Conservation (phyloP, 2,797 vertebrate genomes). For the Micromesistius poutassou region DNA sequence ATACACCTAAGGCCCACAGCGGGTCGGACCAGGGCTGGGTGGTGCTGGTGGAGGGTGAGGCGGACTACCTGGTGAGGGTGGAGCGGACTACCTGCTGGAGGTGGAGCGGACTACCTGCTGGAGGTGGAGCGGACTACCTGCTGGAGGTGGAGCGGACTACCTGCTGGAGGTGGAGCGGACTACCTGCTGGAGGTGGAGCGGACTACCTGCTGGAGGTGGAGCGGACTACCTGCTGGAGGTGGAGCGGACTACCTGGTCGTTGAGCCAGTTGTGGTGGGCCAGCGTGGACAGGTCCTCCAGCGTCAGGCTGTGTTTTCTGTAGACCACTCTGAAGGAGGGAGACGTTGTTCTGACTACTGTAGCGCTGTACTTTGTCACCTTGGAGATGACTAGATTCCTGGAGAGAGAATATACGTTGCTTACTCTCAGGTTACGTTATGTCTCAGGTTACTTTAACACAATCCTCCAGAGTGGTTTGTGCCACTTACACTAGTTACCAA, state of each 20-base stretch:
- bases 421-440: too few relatives aligned
- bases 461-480: too few relatives aligned
- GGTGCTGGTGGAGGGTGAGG: not conserved
- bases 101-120: conserved; percentile 78
- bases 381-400: conserved; percentile 62
- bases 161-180: conserved; percentile 73
- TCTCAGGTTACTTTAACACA: too few relatives aligned
- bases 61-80: too few relatives aligned
- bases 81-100: conserved; percentile 78
- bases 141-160: conserved; percentile 63
- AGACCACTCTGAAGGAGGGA: conserved; percentile 85
- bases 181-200: too few relatives aligned
- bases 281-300: conserved; percentile 92
- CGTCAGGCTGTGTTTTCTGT: conserved; percentile 92
- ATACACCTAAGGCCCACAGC: not conserved
- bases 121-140: conserved; percentile 73
- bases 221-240: too few relatives aligned
- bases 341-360: conserved; percentile 70
- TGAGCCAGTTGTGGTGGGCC: conserved; percentile 95
- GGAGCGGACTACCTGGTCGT: conserved; percentile 84
- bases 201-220: too few relatives aligned
- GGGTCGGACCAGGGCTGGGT: not conserved
- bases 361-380: conserved; percentile 79
- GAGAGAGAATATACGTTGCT: not conserved
- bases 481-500: too few relatives aligned